Base-by-base conservation (phyloP, 2,888 invertebrate species). In the Meteorus colon region DNA sequence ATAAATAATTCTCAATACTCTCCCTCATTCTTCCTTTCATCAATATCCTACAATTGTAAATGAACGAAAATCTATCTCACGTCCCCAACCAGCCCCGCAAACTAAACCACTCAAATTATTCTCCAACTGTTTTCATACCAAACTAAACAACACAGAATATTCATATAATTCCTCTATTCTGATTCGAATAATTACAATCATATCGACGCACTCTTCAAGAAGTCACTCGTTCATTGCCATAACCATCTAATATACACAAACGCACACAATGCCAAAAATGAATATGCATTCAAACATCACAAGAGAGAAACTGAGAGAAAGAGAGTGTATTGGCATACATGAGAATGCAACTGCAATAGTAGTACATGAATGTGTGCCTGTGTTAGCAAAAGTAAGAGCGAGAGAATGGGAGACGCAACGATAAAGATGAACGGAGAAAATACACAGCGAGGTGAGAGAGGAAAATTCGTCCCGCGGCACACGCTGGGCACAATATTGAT, bases 401-500 rank as follows among this genome's bases (percentile, higher is more conserved):
- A 60, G 77, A 74, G 81, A 75, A 74, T 45, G 68, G 73, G 55
- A 73, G 77, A 73, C 76, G 27, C 71, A 45, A 68, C 8, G 68
- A 41, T 29, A 24, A 66, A 72, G 48, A 78, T 77, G 72, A 51
- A 29, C 24, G 41, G 55, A 69, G 62, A 55, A 48, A 41, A 62
- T 37, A 66, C 41, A 62, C 45, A 41, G 41, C 41, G 41, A 65
- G 78, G 80, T 79, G 78, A 78, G 79, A 80, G 45, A 65, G 68
- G 62, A 60, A 76, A 73, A 67, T 73, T 75, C 72, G 75, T 78
- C 72, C 74, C 83, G 83, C 82, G 84, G 86, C 85, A 84, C 83
- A 84, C 80, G 82, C 82, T 85, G 85, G 85, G 85, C 81, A 87
- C 85, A 89, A 89, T 89, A 89, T 89, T 89, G 89, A 89, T 89